These are phyloP conservation scores for Gryllus bimaculatus DNA, from an alignment of 1,140 invertebrate species.

Conservation along the genomic window DNA sequence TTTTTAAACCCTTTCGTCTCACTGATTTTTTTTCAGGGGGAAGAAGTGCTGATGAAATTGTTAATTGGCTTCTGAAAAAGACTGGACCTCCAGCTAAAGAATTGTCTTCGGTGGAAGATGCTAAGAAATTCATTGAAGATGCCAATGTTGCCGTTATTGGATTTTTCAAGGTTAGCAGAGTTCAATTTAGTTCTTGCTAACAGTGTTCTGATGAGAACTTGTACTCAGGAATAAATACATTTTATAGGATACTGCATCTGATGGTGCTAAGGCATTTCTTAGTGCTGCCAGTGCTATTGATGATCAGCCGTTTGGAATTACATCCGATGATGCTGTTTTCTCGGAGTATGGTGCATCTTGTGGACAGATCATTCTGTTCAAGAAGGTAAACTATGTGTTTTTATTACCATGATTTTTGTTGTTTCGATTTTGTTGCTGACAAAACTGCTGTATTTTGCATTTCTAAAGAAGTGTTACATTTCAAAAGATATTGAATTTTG, in stretches of 20 bases:
- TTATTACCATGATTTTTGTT: too few species aligned
- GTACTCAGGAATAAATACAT: neutral
- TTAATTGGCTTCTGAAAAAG: constrained; percentile 93
- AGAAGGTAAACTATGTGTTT: constrained; percentile 55
- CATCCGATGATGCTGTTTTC: constrained; percentile 64
- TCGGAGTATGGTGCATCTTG: constrained; percentile 62
- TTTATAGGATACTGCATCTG: constrained; percentile 57
- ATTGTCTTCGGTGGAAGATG: constrained; percentile 67
- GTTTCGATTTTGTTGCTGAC: too few species aligned
- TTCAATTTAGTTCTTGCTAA: neutral
- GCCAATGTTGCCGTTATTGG: constrained; percentile 79
- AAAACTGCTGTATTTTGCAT: too few species aligned
- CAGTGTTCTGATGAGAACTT: neutral
- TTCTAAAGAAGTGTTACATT: too few species aligned
- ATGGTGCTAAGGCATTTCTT: constrained; percentile 74
- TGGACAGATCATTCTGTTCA: constrained; percentile 74
- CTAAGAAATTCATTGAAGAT: constrained; percentile 72
- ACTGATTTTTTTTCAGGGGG: constrained; percentile 49
- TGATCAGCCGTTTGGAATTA: constrained; percentile 83
- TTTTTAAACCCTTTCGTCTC: neutral
- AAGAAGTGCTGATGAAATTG: constrained; percentile 83
- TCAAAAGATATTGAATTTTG: too few species aligned
- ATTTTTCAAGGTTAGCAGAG: constrained; percentile 72
- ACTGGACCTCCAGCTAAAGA: constrained; percentile 82
- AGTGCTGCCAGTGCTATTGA: constrained; percentile 70